Conservation (phyloP, 1,140 invertebrate genomes). For the Amphibalanus amphitrite region DNA sequence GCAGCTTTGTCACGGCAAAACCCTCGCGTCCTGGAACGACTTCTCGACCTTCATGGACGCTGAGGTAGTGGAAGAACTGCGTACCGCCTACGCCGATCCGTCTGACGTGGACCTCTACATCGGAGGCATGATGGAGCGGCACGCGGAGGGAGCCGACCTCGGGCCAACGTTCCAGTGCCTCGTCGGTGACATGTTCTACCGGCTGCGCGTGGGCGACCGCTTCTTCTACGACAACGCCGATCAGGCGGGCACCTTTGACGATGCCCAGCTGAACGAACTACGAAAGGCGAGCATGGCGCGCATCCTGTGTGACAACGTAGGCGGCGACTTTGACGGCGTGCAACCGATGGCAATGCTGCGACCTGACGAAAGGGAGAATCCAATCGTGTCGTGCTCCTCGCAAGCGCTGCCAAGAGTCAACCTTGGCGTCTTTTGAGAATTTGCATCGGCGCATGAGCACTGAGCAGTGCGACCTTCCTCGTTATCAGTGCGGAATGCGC, state of each 20-base stretch:
- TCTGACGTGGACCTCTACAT: conserved; percentile 65
- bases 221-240: conserved; percentile 18
- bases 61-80: not conserved
- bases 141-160: conserved; percentile 42
- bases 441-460: no score
- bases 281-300: conserved; percentile 61
- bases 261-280: conserved; percentile 65
- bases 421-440: not conserved
- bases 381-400: not conserved
- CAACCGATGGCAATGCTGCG: conserved; percentile 34
- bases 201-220: conserved; percentile 37
- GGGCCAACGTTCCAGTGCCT: conserved; percentile 72
- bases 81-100: conserved; percentile 34
- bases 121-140: conserved; percentile 52
- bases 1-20: not conserved
- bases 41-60: not conserved
- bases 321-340: conserved; percentile 19
- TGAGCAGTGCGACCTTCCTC: no score
- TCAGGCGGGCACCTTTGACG: conserved; percentile 12
- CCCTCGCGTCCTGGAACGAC: not conserved
- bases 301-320: conserved; percentile 71
- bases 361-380: not conserved
- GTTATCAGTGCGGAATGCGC: not conserved
- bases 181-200: conserved; percentile 58
- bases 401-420: not conserved